Base-by-base conservation (phyloP, 2,888 invertebrate species). In the Myopa testacea region DNA sequence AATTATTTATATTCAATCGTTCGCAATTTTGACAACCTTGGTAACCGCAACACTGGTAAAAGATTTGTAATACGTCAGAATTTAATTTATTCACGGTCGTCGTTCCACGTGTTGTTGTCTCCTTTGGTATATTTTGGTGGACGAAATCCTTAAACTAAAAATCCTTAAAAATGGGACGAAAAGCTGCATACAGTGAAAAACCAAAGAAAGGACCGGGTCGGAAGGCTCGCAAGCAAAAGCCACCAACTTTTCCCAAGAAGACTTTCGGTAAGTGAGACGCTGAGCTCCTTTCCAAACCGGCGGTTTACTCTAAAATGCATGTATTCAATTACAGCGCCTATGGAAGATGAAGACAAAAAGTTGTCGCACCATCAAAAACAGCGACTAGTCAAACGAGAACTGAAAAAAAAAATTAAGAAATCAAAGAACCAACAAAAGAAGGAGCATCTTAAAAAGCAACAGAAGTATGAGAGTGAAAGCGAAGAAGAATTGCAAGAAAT, bases 201-300 rank as follows among this genome's bases (percentile, higher is more conserved):
- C 92, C 92, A 3, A 95, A 95, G 86, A 94, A 93, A 84, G 97
- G 97, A 0, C 96, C 95, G 10, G 97, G 97, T 0, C 92, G 93
- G 81, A 98, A 97, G 89, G 91, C 96, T 0, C 94, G 93, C 82
- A 98, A 97, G 86, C 98, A 98, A 86, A 92, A 93, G 65, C 94
- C 95, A 83, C 97, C 98, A 2, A 90, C 91, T 70, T 89, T 86
- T 78, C 81, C 82, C 3, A 88, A 89, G 75, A 84, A 86, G 79
- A 81, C 87, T 0, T 87, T 88, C 63, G 89, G 88, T 89, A 84
- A 84, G 84, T 77, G 6, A 40, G n/a, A 2, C 72, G 19, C 38
- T 7, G 37, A 60, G 10, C 8, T 52, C n/a, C 37, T 26, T 38
- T 12, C 5, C 12, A 71, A 45, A 2, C 4, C 3, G 5, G 7